These are phyloP conservation scores for Amphibalanus amphitrite DNA, from an alignment of 1,140 invertebrate species.

Conservation along the genomic window DNA sequence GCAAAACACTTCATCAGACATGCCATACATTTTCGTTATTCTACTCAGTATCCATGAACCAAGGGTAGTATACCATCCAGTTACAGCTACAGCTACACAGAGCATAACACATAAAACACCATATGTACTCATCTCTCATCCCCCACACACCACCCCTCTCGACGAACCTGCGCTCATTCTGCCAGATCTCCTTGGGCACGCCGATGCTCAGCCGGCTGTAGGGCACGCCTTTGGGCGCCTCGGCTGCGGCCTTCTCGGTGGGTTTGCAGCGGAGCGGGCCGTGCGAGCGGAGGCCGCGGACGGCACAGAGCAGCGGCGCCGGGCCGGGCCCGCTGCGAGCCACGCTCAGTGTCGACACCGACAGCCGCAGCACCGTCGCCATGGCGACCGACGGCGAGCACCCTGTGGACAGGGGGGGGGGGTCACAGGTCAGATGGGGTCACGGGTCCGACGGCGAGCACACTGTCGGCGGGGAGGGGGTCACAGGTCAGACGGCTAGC, in stretches of 20 bases:
- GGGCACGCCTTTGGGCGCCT: constrained; percentile 35
- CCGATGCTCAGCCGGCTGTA: constrained; percentile 59
- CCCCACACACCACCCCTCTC: background rate
- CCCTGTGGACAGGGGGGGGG: no score
- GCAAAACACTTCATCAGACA: no score
- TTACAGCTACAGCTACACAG: no score
- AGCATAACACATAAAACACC: no score
- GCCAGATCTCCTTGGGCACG: constrained; percentile 61
- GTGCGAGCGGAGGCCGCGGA: constrained; percentile 18
- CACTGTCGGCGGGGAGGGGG: no score
- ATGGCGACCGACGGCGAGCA: constrained; percentile 9
- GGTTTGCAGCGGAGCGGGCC: constrained; percentile 14
- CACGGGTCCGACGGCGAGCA: no score
- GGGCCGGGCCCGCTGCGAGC: constrained; percentile 9
- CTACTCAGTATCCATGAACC: no score
- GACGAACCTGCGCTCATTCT: constrained; percentile 45
- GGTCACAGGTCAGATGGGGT: no score
- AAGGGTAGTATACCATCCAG: no score
- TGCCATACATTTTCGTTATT: no score
- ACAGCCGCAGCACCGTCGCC: constrained; percentile 19
- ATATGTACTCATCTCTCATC: no score
- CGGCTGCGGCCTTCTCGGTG: constrained; percentile 18
- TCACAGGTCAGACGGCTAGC: no score
- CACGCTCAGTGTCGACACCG: constrained; percentile 13
- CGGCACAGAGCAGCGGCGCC: constrained; percentile 14